A percentile compares a stretch with the other conserved stretches of the same genome.
phyloP scores from a whole-genome alignment of 2,888 invertebrate genomes.

The Conus canariensis region DNA sequence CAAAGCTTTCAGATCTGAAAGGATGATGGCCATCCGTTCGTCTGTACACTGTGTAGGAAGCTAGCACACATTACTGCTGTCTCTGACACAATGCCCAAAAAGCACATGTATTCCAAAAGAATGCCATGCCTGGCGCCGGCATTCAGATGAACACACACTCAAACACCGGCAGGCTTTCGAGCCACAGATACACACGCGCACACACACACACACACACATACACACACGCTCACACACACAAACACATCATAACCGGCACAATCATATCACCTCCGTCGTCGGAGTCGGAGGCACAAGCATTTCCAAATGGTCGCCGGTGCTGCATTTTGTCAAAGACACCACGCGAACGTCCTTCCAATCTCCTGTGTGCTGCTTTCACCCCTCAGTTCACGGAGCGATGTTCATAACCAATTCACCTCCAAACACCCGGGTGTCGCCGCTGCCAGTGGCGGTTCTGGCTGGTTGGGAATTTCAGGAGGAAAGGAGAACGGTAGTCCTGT shows the following conservation, averaged over 20 bases:
- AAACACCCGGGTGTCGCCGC: too few species aligned
- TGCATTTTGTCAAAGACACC: conserved; percentile 16
- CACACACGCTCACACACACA: background rate
- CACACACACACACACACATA: background rate
- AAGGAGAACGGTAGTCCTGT: background rate
- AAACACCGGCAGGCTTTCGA: background rate
- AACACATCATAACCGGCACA: conserved; percentile 9
- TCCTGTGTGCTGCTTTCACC: background rate
- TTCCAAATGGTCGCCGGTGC: conserved; percentile 18
- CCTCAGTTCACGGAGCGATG: background rate
- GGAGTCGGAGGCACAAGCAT: background rate
- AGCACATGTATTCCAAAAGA: background rate
- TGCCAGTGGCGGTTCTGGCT: background rate
- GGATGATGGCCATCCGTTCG: background rate
- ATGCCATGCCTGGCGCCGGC: background rate
- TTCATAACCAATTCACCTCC: background rate
- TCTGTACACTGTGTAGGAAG: background rate
- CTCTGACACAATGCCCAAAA: background rate
- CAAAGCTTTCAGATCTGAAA: background rate
- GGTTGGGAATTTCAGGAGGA: background rate
- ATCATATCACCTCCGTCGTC: background rate
- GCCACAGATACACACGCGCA: background rate
- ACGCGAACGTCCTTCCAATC: conserved; percentile 2
- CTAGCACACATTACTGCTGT: background rate
- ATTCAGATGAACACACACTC: too few species aligned